These are phyloP conservation scores for Gandaritis pyraliata DNA, from an alignment of 2,888 invertebrate species.

Conservation along the genomic window DNA sequence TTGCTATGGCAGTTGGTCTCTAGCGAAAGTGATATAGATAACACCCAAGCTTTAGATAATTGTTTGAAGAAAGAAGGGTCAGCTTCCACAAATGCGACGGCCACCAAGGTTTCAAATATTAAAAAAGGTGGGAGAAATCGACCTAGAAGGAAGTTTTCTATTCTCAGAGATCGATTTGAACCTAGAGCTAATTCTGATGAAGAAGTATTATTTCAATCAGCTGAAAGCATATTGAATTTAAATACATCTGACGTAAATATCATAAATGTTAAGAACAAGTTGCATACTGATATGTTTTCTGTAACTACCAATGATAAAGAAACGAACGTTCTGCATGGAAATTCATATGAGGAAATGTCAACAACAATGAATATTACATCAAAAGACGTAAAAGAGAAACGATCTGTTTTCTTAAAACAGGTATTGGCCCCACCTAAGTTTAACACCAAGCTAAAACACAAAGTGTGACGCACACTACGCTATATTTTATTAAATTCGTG, in stretches of 20 bases:
- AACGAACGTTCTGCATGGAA: slow-evolving; percentile 22
- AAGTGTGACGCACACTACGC: slow-evolving; percentile 54
- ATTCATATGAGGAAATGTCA: slow-evolving; percentile 39
- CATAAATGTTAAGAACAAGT: slow-evolving; percentile 56
- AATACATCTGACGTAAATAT: slow-evolving; percentile 57
- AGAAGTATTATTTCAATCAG: slow-evolving; percentile 72
- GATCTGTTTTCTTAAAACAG: slow-evolving; percentile 83
- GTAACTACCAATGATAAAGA: slow-evolving; percentile 23
- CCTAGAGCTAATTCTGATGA: slow-evolving; percentile 77
- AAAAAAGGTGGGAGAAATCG: slow-evolving; percentile 71
- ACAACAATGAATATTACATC: slow-evolving; percentile 44
- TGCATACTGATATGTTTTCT: slow-evolving; percentile 43
- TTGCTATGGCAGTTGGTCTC: slow-evolving; percentile 77
- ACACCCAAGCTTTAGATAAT: slow-evolving; percentile 74
- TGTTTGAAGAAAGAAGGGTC: slow-evolving; percentile 71
- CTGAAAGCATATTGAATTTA: slow-evolving; percentile 62
- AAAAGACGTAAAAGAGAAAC: slow-evolving; percentile 78
- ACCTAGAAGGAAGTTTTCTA: slow-evolving; percentile 84
- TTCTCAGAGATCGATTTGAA: slow-evolving; percentile 85
- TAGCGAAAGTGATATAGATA: slow-evolving; percentile 68
- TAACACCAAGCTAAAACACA: slow-evolving; percentile 74
- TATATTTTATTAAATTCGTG: background rate
- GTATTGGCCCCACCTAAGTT: slow-evolving; percentile 84
- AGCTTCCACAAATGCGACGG: slow-evolving; percentile 35
- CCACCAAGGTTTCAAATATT: slow-evolving; percentile 65